Evolutionary conservation across 2,113 vertebrate species (phyloP), one percentile per base, ranked within the genome.

Genomic region (Protobothrops mucrosquamatus): DNA sequence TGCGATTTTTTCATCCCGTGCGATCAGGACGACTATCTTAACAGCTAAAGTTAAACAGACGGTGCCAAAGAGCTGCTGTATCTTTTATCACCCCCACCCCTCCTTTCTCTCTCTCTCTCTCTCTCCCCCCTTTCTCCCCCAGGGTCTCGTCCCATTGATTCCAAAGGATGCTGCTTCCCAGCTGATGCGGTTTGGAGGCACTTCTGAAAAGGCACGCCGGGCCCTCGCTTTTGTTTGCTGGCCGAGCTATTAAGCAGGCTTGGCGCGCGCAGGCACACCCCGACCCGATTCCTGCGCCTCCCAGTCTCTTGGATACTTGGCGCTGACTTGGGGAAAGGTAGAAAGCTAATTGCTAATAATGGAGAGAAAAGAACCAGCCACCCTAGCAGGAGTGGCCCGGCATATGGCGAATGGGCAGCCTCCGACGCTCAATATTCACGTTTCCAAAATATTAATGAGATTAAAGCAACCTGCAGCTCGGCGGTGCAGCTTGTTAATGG

Each of bases 381-480:
- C 98, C 98, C 98, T 98, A 98, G 98, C 97, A 97, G 97, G 97
- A 97, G 98, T 96, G 97, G 97, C 95, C 97, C 97, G 97, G 97
- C 98, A 99, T 99, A 99, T 98, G 98, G 98, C 97, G 96, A 98
- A 98, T 98, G 98, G 97, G 98, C 96, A 69, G 97, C 95, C 96
- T 97, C 97, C 97, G 97, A 97, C 97, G 97, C 97, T 98, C 98
- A 98, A 97, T 97, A 98, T 97, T 98, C 98, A 97, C 97, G 96
- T 97, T 98, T 98, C 98, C 98, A 98, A 98, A 98, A 98, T 98
- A 98, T 98, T 98, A 98, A 98, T 98, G 98, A 98, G 98, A 98
- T 98, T 98, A 98, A 96, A 98, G 98, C 97, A 98, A 98, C 98
- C 97, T 98, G 98, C 98, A 97, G 98, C 98, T 98, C 96, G 97